Base-by-base conservation (phyloP, 1,140 invertebrate genomes). In the Drosophila tsacasi region DNA sequence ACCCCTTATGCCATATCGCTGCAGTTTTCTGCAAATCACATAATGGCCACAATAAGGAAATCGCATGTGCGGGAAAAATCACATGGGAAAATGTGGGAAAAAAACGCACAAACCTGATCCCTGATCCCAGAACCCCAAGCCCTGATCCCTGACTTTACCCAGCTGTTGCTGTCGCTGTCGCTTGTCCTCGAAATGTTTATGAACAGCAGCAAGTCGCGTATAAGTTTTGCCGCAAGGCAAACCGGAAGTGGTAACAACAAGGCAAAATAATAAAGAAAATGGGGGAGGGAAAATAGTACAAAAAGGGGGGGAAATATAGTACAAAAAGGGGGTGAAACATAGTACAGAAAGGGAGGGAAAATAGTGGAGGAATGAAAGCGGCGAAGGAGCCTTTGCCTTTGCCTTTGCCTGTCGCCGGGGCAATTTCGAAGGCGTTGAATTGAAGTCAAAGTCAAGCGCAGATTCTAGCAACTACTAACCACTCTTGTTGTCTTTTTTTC, bases 41-140 rank as follows among this genome's bases (percentile, higher is more conserved):
- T 84, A 81, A 79, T 57, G 74, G 63, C 74, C 81, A 84, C 81
- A 84, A 81, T 89, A 89, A 89, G 84, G 85, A 90, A 89, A 90
- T 90, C 81, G 81, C 81, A 89, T 84, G 77, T 84, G 84, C 75
- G 39, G 27, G 5, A 61, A 46, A 25, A 35, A 19, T 44, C 23
- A 21, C 27, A 19, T 25, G 7, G n/a, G 5, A 13, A 44, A 8
- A 27, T 32, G 13, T 21, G 17, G 32, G 8, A 30, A 37, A 37
- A 37, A 37, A 13, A 5, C 4, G 12, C 35, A 5, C 12, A 10
- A 12, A 21, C 17, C 44, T 23, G 46, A 17, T 47, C 7, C 23
- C 21, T 46, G 44, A 44, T 19, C 42, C 19, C 2, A 7, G n/a
- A 19, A n/a, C n/a, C n/a, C 9, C 6, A 10, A 42, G 6, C 6